Evolutionary conservation across 2,888 invertebrate genomes (phyloP), one percentile per base, ranked within the genome.

Genomic region (Nomada ferruginata): DNA sequence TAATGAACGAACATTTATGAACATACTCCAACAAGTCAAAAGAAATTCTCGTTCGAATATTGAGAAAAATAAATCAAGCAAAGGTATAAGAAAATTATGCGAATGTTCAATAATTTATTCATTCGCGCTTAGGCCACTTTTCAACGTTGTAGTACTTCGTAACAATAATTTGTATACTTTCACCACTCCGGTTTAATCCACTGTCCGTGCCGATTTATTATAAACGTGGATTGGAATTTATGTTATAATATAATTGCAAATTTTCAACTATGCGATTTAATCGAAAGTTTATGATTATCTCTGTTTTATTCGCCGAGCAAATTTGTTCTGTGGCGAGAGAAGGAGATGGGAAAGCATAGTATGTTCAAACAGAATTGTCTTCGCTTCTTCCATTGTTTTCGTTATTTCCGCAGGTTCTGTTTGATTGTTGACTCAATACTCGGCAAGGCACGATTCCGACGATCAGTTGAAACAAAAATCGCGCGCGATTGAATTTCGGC

Each of bases 371-470:
- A 71, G 36, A 68, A 15, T 26, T 60, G 50, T 76, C 29, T 59
- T 57, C 18, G 53, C 63, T 26, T 36, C 71, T 74, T 23, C 57
- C 73, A 26, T 69, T 78, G 60, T 78, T 83, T 76, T 70, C 73
- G 47, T 78, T 84, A 71, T 79, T 79, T 84, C 70, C 53, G 36
- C 42, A 44, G 52, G 65, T 82, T 63, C 68, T 70, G 70, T 79
- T 83, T 63, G 70, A 84, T 64, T 79, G 79, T 84, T 84, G 79
- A 84, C 74, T 74, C 79, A 59, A 79, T 83, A 74, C 61, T 74
- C 83, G 83, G 79, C 74, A 75, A 70, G 74, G 79, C 68, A 66
- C 75, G 64, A 63, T 50, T 57, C 29, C 60, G 60, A 61, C 79
- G 44, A 65, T 73, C 44, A 57, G 59, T 61, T 23, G 79, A 70